A percentile compares a stretch with the other conserved stretches of the same genome.
Conservation (phyloP, 2,888 invertebrate species). For the Pheosia tremula region DNA sequence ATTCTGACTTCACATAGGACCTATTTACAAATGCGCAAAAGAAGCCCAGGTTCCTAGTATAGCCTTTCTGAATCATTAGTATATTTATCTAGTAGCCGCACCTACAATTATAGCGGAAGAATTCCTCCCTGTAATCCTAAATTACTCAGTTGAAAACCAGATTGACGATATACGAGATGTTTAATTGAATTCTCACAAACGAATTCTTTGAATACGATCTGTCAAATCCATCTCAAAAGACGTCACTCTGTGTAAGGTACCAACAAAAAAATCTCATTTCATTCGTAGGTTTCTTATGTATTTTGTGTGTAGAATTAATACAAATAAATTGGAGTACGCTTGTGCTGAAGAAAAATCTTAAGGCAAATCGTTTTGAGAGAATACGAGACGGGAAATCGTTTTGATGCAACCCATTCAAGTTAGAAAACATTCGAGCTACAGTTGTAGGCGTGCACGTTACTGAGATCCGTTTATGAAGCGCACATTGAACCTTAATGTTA, state of each 20-base stretch:
- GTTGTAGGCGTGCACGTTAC: background rate
- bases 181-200: background rate
- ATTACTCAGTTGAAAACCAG: too few species aligned
- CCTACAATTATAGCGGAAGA: too few species aligned
- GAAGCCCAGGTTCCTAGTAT: too few species aligned
- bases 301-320: conserved; percentile 40
- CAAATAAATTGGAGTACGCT: conserved; percentile 36
- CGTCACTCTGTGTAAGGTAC: conserved; percentile 15
- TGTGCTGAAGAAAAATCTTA: conserved; percentile 42
- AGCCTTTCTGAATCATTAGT: too few species aligned
- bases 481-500: too few species aligned
- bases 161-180: background rate
- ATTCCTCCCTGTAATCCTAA: too few species aligned
- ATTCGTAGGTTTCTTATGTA: conserved; percentile 25
- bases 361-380: conserved; percentile 40
- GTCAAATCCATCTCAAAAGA: conserved; percentile 14
- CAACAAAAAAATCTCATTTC: conserved; percentile 28
- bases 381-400: conserved; percentile 45
- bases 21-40: too few species aligned
- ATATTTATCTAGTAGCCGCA: too few species aligned
- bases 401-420: conserved; percentile 46
- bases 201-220: conserved; percentile 18
- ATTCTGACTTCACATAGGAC: too few species aligned
- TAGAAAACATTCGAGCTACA: conserved; percentile 24
- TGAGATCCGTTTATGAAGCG: too few species aligned